phyloP scores from a whole-genome alignment of 2,113 vertebrate species.

The Acanthisitta chloris region DNA sequence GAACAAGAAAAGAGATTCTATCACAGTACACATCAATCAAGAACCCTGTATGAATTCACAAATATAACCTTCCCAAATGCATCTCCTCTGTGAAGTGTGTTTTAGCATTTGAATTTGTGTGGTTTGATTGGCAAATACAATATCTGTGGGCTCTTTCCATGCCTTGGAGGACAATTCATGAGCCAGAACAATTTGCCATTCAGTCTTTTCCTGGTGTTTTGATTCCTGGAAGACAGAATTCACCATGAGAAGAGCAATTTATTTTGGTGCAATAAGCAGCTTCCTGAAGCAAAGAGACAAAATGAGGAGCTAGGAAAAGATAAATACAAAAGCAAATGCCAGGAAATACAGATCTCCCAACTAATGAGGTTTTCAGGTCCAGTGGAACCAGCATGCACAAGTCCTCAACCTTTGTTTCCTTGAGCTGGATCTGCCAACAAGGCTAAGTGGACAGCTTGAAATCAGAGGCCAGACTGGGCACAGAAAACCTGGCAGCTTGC shows the following conservation, averaged over 20 bases:
- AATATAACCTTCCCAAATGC: neutral
- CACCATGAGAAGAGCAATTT: neutral
- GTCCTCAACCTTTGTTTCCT: neutral
- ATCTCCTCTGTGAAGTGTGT: neutral
- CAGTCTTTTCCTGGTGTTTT: neutral
- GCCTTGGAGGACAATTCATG: neutral
- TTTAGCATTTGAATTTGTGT: neutral
- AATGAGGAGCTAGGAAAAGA: neutral
- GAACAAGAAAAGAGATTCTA: neutral
- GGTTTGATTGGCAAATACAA: neutral
- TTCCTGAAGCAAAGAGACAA: conserved; percentile 19
- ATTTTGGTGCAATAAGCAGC: neutral
- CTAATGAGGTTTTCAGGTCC: neutral
- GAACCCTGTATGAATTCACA: neutral
- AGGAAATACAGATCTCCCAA: neutral
- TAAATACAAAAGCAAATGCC: neutral
- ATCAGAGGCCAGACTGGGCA: neutral
- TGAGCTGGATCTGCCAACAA: neutral
- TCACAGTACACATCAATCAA: neutral
- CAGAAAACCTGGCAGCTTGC: neutral
- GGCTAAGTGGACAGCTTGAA: neutral
- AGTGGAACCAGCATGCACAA: neutral
- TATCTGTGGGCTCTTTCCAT: neutral
- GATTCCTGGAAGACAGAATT: neutral
- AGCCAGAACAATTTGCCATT: neutral